Evolutionary conservation across 2,888 invertebrate genomes (phyloP), one percentile per base, ranked within the genome.

Genomic region (Nysson spinosus): DNA sequence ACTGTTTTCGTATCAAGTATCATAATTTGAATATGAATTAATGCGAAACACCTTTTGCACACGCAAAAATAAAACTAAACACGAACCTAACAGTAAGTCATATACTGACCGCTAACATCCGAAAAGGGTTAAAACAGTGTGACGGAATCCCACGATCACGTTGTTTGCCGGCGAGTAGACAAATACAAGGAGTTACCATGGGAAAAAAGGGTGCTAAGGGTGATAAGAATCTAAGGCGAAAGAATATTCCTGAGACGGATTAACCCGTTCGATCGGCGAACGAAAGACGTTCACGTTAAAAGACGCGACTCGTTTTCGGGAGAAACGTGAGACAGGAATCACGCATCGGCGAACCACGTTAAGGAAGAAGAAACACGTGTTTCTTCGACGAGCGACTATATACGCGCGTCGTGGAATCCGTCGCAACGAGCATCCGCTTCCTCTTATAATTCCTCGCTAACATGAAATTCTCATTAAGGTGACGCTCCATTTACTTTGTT

Each of bases 311-410:
- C 58, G n/a, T 46, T 57, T 51, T 50, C 35, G 49, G 52, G 35
- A 52, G 50, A 49, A 62, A 50, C 67, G 62, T 39, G 67, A 54
- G 67, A 69, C 62, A 55, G 69, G 69, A 69, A 67, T 62, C 50
- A 69, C 69, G 67, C 56, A 39, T 57, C 56, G 62, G 49, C 39
- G 50, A 57, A 34, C 37, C 40, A 12, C 4, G 28, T 44, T 46
- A 47, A 57, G 51, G 40, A 62, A 54, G 57, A 19, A 62, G 67
- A 34, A 46, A 62, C 67, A 62, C 69, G 62, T 67, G 69, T 67
- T 67, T 50, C 60, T 51, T 24, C 35, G 46, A 55, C 55, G 47
- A 64, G 43, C 37, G 40, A 28, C 44, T 42, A 28, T 43, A 12
- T 7, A n/a, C n/a, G n/a, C n/a, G n/a, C 12, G 42, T 12, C 42